Evolutionary conservation across 2,113 vertebrate genomes (phyloP).

Genomic region (Oryzias celebensis): DNA sequence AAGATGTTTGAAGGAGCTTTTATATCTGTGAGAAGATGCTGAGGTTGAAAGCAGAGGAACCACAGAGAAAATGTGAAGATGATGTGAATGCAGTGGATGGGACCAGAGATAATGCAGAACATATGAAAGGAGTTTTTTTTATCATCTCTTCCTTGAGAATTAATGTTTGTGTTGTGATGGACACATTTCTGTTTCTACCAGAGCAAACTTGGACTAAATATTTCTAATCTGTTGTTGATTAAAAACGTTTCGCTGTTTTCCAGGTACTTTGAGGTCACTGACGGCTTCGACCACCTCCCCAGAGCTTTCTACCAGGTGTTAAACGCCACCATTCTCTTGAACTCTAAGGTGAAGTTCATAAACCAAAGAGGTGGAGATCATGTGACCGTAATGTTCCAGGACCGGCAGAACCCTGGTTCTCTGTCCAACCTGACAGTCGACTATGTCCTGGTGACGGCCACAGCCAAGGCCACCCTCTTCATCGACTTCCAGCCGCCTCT

Average conservation of each 20-base stretch:
- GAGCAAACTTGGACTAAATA: too few relatives aligned
- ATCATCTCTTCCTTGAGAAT: too few relatives aligned
- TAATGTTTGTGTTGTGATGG: too few relatives aligned
- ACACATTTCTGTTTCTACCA: too few relatives aligned
- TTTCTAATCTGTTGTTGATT: background rate
- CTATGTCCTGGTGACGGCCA: constrained; percentile 75
- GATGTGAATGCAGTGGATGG: too few relatives aligned
- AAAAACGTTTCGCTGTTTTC: constrained; percentile 7
- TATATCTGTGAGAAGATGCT: too few relatives aligned
- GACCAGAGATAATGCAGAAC: too few relatives aligned
- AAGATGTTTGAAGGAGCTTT: too few relatives aligned
- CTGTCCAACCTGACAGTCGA: constrained; percentile 62
- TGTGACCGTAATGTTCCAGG: constrained; percentile 67
- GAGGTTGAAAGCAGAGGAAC: too few relatives aligned
- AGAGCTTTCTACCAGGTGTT: constrained; percentile 56
- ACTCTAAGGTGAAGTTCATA: constrained; percentile 70
- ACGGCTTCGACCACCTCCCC: constrained; percentile 72
- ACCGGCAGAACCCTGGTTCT: constrained; percentile 31
- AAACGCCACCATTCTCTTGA: constrained; percentile 69
- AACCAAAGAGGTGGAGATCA: constrained; percentile 53
- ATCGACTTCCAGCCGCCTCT: constrained; percentile 78
- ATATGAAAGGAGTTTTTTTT: too few relatives aligned
- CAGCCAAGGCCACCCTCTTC: constrained; percentile 79
- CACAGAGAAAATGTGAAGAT: too few relatives aligned
- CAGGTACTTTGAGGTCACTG: constrained; percentile 77